phyloP scores from a whole-genome alignment of 1,140 invertebrate genomes.

The Ips nitidus region DNA sequence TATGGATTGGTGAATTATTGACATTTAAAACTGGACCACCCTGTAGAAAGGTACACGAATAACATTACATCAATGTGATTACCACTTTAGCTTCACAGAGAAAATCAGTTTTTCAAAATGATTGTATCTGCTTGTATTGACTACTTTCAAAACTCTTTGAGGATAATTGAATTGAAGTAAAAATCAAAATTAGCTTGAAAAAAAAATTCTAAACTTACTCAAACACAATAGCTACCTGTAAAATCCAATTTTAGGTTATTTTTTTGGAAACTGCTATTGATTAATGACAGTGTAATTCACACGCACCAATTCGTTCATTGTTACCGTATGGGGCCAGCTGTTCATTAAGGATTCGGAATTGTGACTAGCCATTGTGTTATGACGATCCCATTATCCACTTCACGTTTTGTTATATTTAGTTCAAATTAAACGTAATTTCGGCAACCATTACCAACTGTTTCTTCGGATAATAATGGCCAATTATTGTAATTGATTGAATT shows the following conservation, averaged over 20 bases:
- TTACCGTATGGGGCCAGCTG: slow-evolving; percentile 39
- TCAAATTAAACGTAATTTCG: slow-evolving; percentile 37
- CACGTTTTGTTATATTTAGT: slow-evolving; percentile 39
- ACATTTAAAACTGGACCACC: too few species aligned
- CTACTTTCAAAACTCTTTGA: too few species aligned
- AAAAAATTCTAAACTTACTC: background rate
- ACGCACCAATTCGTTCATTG: slow-evolving; percentile 44
- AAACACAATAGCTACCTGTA: slow-evolving; percentile 20
- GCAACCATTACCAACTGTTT: slow-evolving; percentile 35
- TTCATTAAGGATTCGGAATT: slow-evolving; percentile 40
- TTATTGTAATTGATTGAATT: slow-evolving; percentile 36
- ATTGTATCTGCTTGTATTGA: too few species aligned
- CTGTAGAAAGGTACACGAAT: too few species aligned
- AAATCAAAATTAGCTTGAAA: too few species aligned
- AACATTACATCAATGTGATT: too few species aligned
- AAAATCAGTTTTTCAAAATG: too few species aligned
- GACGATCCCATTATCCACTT: slow-evolving; percentile 38
- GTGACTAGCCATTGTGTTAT: slow-evolving; percentile 39
- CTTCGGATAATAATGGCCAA: slow-evolving; percentile 29
- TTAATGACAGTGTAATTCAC: slow-evolving; percentile 44
- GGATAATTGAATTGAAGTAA: too few species aligned
- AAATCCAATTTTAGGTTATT: slow-evolving; percentile 36
- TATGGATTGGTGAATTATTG: too few species aligned
- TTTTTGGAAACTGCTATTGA: slow-evolving; percentile 43
- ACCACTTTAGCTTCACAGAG: too few species aligned